Base-by-base conservation (phyloP, 2,797 vertebrate genomes). In the Novumbra hubbsi region DNA sequence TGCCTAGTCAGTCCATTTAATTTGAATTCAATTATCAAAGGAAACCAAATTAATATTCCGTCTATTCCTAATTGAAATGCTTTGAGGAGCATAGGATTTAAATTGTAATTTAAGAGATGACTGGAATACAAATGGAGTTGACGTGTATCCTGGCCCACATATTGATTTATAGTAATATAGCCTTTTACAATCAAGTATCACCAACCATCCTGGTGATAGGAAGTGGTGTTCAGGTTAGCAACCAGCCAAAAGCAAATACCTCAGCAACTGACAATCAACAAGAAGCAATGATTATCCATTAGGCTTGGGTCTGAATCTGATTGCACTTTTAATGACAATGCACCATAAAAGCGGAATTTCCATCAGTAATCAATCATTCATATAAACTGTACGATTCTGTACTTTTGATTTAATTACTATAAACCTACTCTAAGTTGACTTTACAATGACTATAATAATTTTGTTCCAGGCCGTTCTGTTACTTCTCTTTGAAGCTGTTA, bases 361-460 rank as follows among this genome's bases (percentile, higher is more conserved):
- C 0, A 91, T 89, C 91, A 86, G 16, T 82, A 78, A 91, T 88
- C 89, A 85, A 70, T 76, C 79, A 65, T 79, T 73, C 55, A 68
- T 81, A 75, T 3, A 0, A 83, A 77, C 85, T 88, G 81, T 89
- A 84, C 72, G 82, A 78, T 83, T 77, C 81, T 83, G 69, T 38
- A 38, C 34, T 38, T 32, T 72, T 80, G 84, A 76, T 81, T 80
- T 65, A 76, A 84, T 81, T 81, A 52, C 66, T 79, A 66, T 76
- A 49, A 17, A 28, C 49, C 27, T 38, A 38, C 34, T 38, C 4
- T 38, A 38, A 5, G 34, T 6, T 38, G 34, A 38, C 34, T 38
- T 38, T 38, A 3, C 34, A 38, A 0, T 38, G 34, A 38, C 15
- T 30, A 19, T 76, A 34, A 15, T 70, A 80, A 81, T 75, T 79